Conservation (phyloP, 2,797 vertebrate species). For the Garrulus glandarius region DNA sequence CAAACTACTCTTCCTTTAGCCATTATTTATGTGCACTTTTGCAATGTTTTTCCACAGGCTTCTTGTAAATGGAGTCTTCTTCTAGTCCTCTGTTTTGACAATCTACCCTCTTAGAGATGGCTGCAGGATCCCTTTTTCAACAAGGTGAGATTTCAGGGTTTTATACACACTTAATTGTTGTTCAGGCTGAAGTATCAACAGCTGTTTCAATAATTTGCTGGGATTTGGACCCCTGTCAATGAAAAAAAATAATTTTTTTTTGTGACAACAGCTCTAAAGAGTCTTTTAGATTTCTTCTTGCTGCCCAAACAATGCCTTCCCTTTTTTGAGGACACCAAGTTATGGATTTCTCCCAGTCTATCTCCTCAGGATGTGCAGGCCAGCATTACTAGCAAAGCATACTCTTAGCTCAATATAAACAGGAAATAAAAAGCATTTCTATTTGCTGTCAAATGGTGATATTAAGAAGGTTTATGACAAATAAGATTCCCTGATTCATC, state of each 20-base stretch:
- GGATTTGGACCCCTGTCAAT: conserved; percentile 90
- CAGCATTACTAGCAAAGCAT: background rate
- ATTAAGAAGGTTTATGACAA: background rate
- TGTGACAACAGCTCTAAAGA: background rate
- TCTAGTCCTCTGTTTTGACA: background rate
- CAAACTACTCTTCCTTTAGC: background rate
- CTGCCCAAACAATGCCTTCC: background rate
- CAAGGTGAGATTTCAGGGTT: conserved; percentile 86
- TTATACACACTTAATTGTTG: conserved; percentile 92
- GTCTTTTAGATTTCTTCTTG: background rate
- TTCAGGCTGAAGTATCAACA: conserved; percentile 90
- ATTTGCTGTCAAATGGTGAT: background rate
- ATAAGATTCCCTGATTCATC: background rate
- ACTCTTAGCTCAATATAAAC: background rate
- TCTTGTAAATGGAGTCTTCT: background rate
- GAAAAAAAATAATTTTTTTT: background rate
- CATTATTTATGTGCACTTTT: background rate
- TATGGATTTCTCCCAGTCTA: background rate
- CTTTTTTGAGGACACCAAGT: background rate
- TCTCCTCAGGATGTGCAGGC: background rate
- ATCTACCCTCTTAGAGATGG: conserved; percentile 70
- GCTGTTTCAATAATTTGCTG: conserved; percentile 92
- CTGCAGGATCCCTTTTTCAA: conserved; percentile 86
- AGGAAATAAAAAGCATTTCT: background rate
- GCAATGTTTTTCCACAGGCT: background rate